Conservation (phyloP, 2,113 vertebrate species). For the Coptodon rendalli region DNA sequence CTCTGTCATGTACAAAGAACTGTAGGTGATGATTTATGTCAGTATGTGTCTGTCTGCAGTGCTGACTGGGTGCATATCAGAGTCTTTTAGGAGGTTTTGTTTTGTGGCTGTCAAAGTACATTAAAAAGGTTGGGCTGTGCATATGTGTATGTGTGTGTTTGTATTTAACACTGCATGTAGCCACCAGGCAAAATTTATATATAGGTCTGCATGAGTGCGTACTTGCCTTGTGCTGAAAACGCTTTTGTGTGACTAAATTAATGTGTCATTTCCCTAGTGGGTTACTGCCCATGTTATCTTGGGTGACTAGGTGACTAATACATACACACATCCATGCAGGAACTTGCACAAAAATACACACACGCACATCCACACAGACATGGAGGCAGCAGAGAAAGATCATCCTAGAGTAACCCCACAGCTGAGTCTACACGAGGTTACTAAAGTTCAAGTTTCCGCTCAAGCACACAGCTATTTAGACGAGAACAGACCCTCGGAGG, state of each 20-base stretch:
- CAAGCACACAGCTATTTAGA: not conserved
- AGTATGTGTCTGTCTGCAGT: not conserved
- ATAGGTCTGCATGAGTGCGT: not conserved
- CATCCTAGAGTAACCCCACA: conserved; percentile 52
- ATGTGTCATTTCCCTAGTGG: not conserved
- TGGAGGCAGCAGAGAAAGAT: not conserved
- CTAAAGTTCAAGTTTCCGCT: conserved; percentile 42
- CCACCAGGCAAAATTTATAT: not conserved
- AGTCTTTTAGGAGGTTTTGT: not conserved
- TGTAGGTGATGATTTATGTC: not conserved
- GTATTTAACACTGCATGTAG: not conserved
- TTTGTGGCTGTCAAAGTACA: not conserved
- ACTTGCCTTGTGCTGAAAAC: not conserved
- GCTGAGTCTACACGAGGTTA: conserved; percentile 24
- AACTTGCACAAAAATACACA: not conserved
- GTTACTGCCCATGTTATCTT: not conserved
- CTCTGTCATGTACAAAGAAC: not conserved
- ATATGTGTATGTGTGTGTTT: not conserved
- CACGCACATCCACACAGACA: not conserved
- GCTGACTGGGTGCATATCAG: not conserved
- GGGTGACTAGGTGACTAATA: not conserved
- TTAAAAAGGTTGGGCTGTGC: not conserved
- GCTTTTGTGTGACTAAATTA: not conserved
- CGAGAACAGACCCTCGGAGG: not conserved
- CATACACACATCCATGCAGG: not conserved